A percentile compares a stretch with the other conserved stretches of the same genome.
These are phyloP conservation scores for Rhodinocichla rosea DNA, from an alignment of 2,113 vertebrate genomes.

Conservation along the genomic window DNA sequence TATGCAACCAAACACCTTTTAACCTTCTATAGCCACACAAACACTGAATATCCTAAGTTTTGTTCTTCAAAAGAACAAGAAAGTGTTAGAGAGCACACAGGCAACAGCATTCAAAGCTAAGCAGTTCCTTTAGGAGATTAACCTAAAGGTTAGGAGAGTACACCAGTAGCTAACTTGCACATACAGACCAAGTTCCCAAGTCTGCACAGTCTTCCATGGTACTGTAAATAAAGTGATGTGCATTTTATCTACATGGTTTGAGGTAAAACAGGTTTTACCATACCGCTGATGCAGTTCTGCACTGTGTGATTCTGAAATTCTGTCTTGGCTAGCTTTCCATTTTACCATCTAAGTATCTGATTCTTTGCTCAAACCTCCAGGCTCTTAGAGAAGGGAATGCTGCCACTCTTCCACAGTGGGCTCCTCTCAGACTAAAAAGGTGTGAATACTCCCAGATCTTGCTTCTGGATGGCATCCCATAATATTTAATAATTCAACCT, in stretches of 20 bases:
- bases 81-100: background rate
- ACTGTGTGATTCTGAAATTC: background rate
- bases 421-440: background rate
- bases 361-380: background rate
- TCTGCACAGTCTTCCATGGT: background rate
- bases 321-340: background rate
- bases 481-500: background rate
- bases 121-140: background rate
- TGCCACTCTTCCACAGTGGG: background rate
- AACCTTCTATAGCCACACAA: background rate
- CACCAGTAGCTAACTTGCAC: background rate
- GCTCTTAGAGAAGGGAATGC: background rate
- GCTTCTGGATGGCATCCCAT: background rate
- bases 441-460: background rate
- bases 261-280: background rate
- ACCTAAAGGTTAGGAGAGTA: background rate
- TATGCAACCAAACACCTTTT: background rate
- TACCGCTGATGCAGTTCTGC: background rate
- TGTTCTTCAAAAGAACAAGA: background rate
- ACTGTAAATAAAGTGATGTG: background rate
- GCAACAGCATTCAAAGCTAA: background rate
- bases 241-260: background rate
- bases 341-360: background rate
- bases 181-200: background rate
- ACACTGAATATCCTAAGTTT: background rate